Conservation (phyloP, 2,888 invertebrate species). For the Hypolimnas misippus region DNA sequence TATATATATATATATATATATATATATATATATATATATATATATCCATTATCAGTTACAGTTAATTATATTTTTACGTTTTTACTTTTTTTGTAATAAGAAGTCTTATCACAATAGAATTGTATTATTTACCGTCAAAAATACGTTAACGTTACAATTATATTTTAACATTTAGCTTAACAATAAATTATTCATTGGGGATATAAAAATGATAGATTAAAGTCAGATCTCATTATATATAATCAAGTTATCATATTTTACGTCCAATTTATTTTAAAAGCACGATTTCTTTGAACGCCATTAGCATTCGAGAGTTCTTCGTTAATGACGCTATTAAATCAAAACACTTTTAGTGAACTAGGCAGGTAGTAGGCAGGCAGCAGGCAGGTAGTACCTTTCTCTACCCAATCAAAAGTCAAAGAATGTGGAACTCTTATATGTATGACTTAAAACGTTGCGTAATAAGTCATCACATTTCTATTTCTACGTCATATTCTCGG, state of each 20-base stretch:
- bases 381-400: no score
- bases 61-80: no score
- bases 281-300: conserved; percentile 28
- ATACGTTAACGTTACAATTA: no score
- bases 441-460: conserved; percentile 33
- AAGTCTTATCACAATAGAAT: no score
- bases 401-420: conserved; percentile 26
- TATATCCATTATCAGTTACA: no score
- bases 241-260: conserved; percentile 21
- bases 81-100: no score
- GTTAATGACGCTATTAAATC: conserved; percentile 45
- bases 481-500: conserved; percentile 33
- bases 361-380: conserved; percentile 11
- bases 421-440: conserved; percentile 19
- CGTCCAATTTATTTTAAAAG: conserved; percentile 25
- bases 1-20: no score
- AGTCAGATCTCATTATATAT: background rate
- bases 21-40: no score
- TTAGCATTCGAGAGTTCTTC: conserved; percentile 27
- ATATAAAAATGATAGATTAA: background rate
- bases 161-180: background rate
- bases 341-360: conserved; percentile 46
- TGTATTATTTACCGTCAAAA: no score
- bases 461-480: conserved; percentile 40
- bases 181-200: background rate